Evolutionary conservation across 2,113 vertebrate genomes (phyloP).

Genomic region (Corythornis cristatus): DNA sequence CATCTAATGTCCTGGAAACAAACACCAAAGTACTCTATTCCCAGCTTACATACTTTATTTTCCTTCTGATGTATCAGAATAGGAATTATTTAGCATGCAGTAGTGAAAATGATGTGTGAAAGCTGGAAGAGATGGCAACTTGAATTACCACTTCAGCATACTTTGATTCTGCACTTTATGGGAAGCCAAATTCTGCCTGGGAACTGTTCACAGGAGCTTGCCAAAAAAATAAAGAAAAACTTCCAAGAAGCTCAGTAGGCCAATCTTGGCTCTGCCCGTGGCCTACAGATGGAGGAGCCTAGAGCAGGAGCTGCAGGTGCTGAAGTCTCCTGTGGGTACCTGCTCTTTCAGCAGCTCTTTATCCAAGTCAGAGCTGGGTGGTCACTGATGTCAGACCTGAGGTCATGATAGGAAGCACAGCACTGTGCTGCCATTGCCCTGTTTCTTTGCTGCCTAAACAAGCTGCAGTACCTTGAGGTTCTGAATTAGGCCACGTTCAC

Average conservation of each 20-base stretch:
- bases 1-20: neutral
- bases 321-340: neutral
- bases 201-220: constrained; percentile 26
- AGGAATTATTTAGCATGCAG: constrained; percentile 24
- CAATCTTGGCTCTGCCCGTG: neutral
- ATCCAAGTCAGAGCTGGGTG: neutral
- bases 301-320: neutral
- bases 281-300: neutral
- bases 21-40: neutral
- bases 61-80: neutral
- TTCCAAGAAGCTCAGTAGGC: neutral
- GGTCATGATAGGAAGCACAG: neutral
- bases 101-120: constrained; percentile 42
- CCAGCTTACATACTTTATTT: neutral
- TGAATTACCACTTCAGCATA: constrained; percentile 8
- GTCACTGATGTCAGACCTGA: neutral
- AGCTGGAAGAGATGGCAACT: constrained; percentile 44
- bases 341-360: neutral
- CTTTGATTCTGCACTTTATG: constrained; percentile 27
- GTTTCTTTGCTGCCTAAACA: neutral
- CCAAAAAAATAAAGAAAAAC: neutral
- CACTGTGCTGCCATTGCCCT: neutral
- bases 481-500: neutral
- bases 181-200: constrained; percentile 16
- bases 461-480: neutral